Percentiles rank a stretch among this genome's conserved stretches.
Conservation (phyloP, 2,797 vertebrate species). For the Apodemus agrarius region DNA sequence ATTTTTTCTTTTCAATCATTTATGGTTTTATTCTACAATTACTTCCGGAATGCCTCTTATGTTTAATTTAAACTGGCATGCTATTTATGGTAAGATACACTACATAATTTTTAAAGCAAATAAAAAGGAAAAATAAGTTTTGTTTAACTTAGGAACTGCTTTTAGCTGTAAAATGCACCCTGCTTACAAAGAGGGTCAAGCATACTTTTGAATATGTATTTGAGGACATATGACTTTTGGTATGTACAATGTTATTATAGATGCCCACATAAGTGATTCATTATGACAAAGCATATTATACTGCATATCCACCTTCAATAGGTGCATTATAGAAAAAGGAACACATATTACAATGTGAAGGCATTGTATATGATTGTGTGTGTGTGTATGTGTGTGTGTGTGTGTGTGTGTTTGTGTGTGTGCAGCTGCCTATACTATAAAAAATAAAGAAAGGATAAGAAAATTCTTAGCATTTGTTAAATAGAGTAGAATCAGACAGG, state of each 20-base stretch:
- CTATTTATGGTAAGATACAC: background rate
- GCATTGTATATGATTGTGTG: background rate
- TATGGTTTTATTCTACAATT: constrained; percentile 18
- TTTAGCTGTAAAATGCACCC: background rate
- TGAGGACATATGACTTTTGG: background rate
- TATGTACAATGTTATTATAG: background rate
- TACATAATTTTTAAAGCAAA: background rate
- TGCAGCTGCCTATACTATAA: background rate
- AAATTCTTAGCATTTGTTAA: background rate
- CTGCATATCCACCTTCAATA: background rate
- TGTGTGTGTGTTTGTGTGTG: too few relatives aligned
- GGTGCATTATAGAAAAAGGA: background rate
- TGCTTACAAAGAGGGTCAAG: background rate
- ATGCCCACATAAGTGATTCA: background rate
- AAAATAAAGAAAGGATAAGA: background rate
- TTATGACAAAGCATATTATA: background rate
- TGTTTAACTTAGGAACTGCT: background rate
- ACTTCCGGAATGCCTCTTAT: background rate
- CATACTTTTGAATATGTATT: background rate
- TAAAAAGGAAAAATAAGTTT: background rate
- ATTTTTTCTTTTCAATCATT: background rate
- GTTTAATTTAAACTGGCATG: background rate
- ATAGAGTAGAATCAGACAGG: background rate
- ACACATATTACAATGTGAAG: background rate
- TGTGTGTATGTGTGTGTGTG: background rate